These are phyloP conservation scores for Semibalanus balanoides DNA, from an alignment of 1,140 invertebrate species.

Conservation along the genomic window DNA sequence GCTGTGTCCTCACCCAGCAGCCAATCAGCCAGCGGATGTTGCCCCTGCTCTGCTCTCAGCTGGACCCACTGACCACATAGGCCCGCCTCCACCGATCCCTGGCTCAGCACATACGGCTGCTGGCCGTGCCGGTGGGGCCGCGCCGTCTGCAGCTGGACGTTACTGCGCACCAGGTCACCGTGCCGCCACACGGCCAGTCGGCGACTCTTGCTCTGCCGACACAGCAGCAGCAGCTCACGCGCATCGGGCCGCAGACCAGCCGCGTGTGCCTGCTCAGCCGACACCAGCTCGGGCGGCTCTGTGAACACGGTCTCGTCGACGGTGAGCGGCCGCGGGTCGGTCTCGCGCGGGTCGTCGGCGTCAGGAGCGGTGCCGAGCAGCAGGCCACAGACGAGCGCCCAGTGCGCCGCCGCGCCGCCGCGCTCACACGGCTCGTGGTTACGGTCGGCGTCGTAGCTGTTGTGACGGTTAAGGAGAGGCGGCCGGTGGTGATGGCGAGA, in stretches of 20 bases:
- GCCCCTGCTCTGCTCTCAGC: background rate
- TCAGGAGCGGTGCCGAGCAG: background rate
- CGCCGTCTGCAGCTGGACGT: background rate
- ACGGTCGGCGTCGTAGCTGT: slow-evolving; percentile 4
- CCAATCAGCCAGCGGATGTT: too few relatives aligned
- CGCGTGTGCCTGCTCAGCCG: too few relatives aligned
- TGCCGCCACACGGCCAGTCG: background rate
- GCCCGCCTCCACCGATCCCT: background rate
- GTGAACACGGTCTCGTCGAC: background rate
- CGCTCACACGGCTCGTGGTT: background rate
- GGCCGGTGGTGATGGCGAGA: too few relatives aligned
- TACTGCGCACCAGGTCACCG: background rate
- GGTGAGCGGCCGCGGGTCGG: background rate
- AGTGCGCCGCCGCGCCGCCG: slow-evolving; percentile 1
- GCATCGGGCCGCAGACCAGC: background rate
- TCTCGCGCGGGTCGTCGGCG: background rate
- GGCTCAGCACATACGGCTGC: background rate
- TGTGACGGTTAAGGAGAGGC: slow-evolving; percentile 9
- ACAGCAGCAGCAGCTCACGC: background rate
- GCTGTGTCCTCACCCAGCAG: too few relatives aligned
- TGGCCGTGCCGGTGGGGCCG: background rate
- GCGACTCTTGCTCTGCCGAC: slow-evolving; percentile 4
- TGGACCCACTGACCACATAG: background rate
- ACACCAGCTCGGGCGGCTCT: background rate
- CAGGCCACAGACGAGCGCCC: slow-evolving; percentile 2